These are phyloP conservation scores for Halocaridina rubra DNA, from an alignment of 2,888 invertebrate genomes.

Conservation along the genomic window DNA sequence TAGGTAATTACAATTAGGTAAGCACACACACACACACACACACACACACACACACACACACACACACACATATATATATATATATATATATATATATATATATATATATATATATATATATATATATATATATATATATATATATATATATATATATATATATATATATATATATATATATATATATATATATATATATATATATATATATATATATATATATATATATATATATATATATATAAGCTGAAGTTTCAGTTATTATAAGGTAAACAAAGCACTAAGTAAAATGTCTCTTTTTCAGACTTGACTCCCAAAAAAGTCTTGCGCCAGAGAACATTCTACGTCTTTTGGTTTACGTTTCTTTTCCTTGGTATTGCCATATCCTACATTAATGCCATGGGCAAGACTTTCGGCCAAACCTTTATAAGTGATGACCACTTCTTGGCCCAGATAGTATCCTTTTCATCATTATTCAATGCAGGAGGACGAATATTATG, in stretches of 20 bases:
- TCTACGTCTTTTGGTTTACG: slow-evolving; percentile 68
- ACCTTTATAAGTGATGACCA: slow-evolving; percentile 70
- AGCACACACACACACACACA: neutral
- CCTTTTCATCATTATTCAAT: slow-evolving; percentile 70
- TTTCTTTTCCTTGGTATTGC: slow-evolving; percentile 66
- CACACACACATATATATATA: neutral
- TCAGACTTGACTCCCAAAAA: slow-evolving; percentile 61
- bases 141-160: neutral
- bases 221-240: neutral
- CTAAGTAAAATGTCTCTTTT: neutral
- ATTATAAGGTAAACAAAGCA: too few species aligned
- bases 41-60: neutral
- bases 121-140: neutral
- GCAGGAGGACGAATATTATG: slow-evolving; percentile 69
- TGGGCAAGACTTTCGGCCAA: slow-evolving; percentile 69
- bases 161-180: neutral
- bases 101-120: neutral
- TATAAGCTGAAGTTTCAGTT: neutral
- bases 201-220: neutral
- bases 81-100: neutral
- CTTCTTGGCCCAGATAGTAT: slow-evolving; percentile 70
- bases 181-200: neutral
- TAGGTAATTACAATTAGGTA: neutral
- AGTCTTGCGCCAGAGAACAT: slow-evolving; percentile 66
- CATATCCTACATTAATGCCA: slow-evolving; percentile 67